Conservation (phyloP, 2,113 vertebrate genomes). For the Salvelinus sp. region DNA sequence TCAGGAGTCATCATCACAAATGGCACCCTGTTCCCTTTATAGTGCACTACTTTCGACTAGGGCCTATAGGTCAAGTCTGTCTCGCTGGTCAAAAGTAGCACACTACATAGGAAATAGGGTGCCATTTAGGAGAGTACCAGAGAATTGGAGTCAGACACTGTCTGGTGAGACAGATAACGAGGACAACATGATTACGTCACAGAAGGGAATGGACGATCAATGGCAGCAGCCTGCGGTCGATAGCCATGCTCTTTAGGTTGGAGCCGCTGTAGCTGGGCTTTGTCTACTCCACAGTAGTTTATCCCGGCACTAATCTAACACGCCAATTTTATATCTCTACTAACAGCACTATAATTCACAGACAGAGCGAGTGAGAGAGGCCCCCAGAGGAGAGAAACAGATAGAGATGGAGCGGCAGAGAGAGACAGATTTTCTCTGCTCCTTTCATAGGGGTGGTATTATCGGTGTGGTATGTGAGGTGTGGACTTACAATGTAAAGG, state of each 20-base stretch:
- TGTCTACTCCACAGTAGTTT: constrained; percentile 69
- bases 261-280: constrained; percentile 52
- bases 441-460: neutral
- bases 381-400: neutral
- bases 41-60: too few relatives aligned
- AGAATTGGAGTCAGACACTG: neutral
- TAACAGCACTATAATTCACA: neutral
- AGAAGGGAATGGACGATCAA: neutral
- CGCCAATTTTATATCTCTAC: neutral
- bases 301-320: neutral
- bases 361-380: neutral
- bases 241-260: constrained; percentile 68
- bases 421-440: neutral
- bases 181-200: constrained; percentile 5
- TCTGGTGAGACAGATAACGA: neutral
- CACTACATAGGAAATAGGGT: too few relatives aligned
- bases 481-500: constrained; percentile 4
- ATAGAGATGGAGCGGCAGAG: neutral
- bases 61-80: too few relatives aligned
- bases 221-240: constrained; percentile 70
- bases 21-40: too few relatives aligned
- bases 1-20: neutral
- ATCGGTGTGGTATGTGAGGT: constrained; percentile 14
- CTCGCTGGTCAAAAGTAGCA: too few relatives aligned
- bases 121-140: too few relatives aligned